Evolutionary conservation across 2,113 vertebrate genomes (phyloP), one percentile per base, ranked within the genome.

Genomic region (Nannobrachium achirus): DNA sequence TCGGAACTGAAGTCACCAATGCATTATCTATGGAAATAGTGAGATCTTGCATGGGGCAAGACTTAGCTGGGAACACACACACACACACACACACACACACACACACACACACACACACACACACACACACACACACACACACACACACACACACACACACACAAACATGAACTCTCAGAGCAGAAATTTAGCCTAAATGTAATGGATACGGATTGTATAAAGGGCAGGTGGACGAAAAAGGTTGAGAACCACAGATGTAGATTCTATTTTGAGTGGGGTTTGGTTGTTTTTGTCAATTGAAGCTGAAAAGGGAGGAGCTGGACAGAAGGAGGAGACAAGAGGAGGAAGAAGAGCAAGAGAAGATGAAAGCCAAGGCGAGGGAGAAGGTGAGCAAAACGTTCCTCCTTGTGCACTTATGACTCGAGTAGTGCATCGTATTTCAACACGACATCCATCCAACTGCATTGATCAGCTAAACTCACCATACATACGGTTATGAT

Each of bases 361-460:
- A 60, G 79, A 94, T 76, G 90, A 96, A 96, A 82, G 88, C 59
- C 4, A 46, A 80, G 73, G 94, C 95, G 78, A 92, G 95, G 85
- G 83, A 93, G 77, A 95, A 95, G 93, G 95, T 96, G 85, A 84
- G 69, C 6, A 33, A 33, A 33, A 1, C 25, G n/a, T n/a, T n/a
- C n/a, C n/a, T n/a, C n/a, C n/a, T n/a, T n/a, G n/a, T n/a, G n/a
- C n/a, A n/a, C n/a, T n/a, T n/a, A n/a, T n/a, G n/a, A n/a, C n/a
- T n/a, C n/a, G n/a, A n/a, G n/a, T n/a, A n/a, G n/a, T n/a, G n/a
- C n/a, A n/a, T n/a, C n/a, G n/a, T n/a, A n/a, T n/a, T n/a, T n/a
- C n/a, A n/a, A n/a, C n/a, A n/a, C n/a, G n/a, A n/a, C n/a, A n/a
- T n/a, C n/a, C n/a, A n/a, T n/a, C n/a, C n/a, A n/a, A n/a, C n/a